Percentiles rank a stretch among this genome's conserved stretches.
These are phyloP conservation scores for Platysternon megacephalum DNA, from an alignment of 2,113 vertebrate genomes.

Conservation along the genomic window DNA sequence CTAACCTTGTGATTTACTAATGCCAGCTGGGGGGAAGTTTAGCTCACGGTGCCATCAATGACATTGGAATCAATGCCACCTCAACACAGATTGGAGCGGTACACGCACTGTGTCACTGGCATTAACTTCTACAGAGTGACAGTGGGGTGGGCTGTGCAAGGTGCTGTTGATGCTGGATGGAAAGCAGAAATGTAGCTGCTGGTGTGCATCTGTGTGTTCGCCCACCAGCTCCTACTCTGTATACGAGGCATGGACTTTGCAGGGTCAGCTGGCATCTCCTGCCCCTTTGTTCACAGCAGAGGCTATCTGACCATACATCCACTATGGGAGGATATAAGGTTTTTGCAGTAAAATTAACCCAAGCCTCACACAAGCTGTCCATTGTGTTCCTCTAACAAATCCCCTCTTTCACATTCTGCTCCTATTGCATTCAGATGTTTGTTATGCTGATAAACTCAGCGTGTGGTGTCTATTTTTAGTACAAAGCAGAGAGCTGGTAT, in stretches of 20 bases:
- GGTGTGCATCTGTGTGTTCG: accelerated
- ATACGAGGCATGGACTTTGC: not conserved
- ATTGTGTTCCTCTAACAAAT: slow-evolving; percentile 57
- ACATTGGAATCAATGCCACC: not conserved
- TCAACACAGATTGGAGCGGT: not conserved
- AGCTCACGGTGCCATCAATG: slow-evolving; percentile 21
- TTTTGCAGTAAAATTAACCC: slow-evolving; percentile 48
- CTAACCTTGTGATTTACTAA: not conserved
- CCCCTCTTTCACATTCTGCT: slow-evolving; percentile 41
- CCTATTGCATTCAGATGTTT: slow-evolving; percentile 35
- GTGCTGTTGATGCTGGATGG: not conserved
- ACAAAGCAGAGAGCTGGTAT: slow-evolving; percentile 55
- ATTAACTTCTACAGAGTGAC: not conserved
- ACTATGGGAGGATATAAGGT: slow-evolving; percentile 55
- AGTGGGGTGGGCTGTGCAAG: not conserved
- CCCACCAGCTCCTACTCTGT: not conserved
- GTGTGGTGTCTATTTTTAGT: slow-evolving; percentile 55
- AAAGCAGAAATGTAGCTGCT: not conserved
- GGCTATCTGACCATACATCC: not conserved
- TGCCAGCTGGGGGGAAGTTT: not conserved
- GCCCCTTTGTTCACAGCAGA: not conserved
- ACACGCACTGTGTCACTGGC: not conserved
- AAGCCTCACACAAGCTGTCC: slow-evolving; percentile 35
- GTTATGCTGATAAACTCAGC: slow-evolving; percentile 66
- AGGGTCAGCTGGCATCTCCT: not conserved